Conservation (phyloP, 2,797 vertebrate species). For the Anniella stebbinsi region DNA sequence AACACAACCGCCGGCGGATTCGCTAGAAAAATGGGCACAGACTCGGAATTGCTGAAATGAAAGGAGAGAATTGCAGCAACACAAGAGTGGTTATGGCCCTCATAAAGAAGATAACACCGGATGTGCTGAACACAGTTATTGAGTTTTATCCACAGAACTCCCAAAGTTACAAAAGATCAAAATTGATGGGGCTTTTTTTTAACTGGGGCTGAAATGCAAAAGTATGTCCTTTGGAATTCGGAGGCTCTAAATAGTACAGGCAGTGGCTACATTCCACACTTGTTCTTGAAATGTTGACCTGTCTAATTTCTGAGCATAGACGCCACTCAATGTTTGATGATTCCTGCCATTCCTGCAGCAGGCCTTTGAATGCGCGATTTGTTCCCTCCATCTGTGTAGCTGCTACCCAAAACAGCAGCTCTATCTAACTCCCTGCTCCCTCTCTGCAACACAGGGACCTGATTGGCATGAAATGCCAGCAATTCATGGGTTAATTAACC, state of each 20-base stretch:
- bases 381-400: background rate
- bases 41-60: constrained; percentile 68
- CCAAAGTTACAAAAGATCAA: background rate
- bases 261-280: no score
- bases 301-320: background rate
- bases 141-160: background rate
- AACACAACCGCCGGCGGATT: constrained; percentile 87
- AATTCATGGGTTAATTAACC: background rate
- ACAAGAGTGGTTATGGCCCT: background rate
- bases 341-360: background rate
- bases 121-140: background rate
- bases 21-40: constrained; percentile 85
- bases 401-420: background rate
- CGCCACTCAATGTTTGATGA: background rate
- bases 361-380: background rate
- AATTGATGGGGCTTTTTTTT: background rate
- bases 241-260: background rate
- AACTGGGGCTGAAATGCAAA: background rate
- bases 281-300: background rate
- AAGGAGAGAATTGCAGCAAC: background rate
- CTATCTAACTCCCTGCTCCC: background rate
- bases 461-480: no score
- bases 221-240: background rate
- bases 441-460: background rate
- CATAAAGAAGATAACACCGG: background rate